Conservation (phyloP, 2,797 vertebrate species). For the Eulemur coronatus region DNA sequence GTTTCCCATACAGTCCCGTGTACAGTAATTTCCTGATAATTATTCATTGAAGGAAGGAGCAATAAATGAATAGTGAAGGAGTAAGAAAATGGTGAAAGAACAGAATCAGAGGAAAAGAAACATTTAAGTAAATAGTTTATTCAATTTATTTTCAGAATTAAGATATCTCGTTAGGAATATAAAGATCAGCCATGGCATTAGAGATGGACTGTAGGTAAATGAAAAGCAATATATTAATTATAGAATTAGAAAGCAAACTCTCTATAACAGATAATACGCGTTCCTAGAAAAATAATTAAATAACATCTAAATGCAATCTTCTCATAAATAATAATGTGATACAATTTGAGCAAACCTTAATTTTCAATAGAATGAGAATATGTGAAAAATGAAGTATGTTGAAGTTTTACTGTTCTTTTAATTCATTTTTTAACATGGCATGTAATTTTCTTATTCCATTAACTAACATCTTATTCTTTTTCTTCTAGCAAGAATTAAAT, state of each 20-base stretch:
- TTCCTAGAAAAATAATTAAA: neutral
- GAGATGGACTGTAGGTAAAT: neutral
- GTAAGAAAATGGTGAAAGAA: neutral
- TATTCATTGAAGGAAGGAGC: neutral
- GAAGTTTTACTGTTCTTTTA: neutral
- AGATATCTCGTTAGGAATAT: neutral
- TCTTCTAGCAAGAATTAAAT: neutral
- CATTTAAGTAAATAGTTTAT: neutral
- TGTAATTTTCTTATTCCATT: neutral
- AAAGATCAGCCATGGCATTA: neutral
- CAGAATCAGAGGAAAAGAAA: neutral
- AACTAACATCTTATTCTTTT: neutral
- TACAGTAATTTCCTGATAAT: neutral
- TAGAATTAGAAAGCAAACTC: neutral
- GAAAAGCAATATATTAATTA: neutral
- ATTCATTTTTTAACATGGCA: neutral
- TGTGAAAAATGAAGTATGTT: neutral
- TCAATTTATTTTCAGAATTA: neutral
- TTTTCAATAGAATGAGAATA: neutral
- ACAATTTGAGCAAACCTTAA: neutral
- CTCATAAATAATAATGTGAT: neutral
- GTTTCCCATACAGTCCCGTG: neutral
- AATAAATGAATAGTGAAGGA: neutral
- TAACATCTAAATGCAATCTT: neutral
- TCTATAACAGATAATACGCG: neutral